A percentile compares a stretch with the other conserved stretches of the same genome.
Evolutionary conservation across 2,797 vertebrate genomes (phyloP).

Genomic region (Staurois parvus): DNA sequence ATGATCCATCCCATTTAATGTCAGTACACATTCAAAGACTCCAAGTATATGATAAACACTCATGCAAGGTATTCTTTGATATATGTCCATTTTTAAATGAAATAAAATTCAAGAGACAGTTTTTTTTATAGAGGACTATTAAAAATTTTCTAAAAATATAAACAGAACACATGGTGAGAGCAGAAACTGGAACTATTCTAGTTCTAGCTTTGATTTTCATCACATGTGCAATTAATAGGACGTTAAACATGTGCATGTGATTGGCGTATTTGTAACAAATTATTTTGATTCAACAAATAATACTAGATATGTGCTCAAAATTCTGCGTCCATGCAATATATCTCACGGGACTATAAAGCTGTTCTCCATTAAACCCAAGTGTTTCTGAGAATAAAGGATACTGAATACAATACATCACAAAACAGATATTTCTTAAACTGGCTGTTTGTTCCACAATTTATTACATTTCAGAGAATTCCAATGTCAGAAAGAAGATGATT

Average conservation of each 20-base stretch:
- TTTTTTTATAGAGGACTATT: neutral
- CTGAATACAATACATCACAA: constrained; percentile 63
- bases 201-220: constrained; percentile 31
- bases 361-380: constrained; percentile 64
- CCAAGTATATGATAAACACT: neutral
- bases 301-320: constrained; percentile 50
- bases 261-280: constrained; percentile 37
- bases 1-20: no score
- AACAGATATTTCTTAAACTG: constrained; percentile 64
- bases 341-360: constrained; percentile 52
- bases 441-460: constrained; percentile 64
- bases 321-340: constrained; percentile 52
- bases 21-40: no score
- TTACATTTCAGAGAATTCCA: constrained; percentile 61
- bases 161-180: constrained; percentile 1
- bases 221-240: constrained; percentile 44
- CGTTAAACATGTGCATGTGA: constrained; percentile 23
- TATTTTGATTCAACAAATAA: constrained; percentile 36
- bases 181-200: neutral
- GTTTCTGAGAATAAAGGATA: constrained; percentile 60
- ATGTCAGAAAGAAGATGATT: constrained; percentile 66
- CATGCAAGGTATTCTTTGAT: constrained; percentile 1
- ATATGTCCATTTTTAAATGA: neutral
- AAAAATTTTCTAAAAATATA: constrained; percentile 21
- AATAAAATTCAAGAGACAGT: neutral